Percentiles rank a stretch among this genome's conserved stretches.
Conservation (phyloP, 1,140 invertebrate genomes). For the Diorhabda elongata region DNA sequence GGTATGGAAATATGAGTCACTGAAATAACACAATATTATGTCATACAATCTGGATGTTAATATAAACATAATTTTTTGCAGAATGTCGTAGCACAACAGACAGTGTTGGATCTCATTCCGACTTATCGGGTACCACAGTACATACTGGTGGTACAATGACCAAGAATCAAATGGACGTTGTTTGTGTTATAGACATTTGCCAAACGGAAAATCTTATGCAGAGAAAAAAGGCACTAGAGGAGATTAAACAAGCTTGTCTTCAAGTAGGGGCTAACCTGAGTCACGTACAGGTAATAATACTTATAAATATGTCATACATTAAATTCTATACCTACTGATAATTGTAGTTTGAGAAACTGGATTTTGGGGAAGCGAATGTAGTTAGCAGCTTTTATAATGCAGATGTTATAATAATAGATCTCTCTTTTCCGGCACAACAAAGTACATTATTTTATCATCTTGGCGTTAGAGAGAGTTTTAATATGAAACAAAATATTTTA, state of each 20-base stretch:
- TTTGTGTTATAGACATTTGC: constrained; percentile 78
- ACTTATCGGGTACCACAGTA: constrained; percentile 64
- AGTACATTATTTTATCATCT: constrained; percentile 93
- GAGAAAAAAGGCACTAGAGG: constrained; percentile 76
- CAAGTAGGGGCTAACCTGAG: constrained; percentile 75
- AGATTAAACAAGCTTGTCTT: constrained; percentile 75
- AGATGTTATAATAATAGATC: constrained; percentile 94
- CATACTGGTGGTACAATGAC: constrained; percentile 47
- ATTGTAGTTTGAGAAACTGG: constrained; percentile 77
- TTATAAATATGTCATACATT: constrained; percentile 1
- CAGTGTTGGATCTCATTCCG: constrained; percentile 67
- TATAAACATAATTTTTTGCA: constrained; percentile 34
- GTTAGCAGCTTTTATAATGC: constrained; percentile 92
- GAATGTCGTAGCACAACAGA: constrained; percentile 64
- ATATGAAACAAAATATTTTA: constrained; percentile 97
- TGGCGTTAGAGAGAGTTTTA: constrained; percentile 95
- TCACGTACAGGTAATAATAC: constrained; percentile 67
- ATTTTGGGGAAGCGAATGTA: constrained; percentile 82
- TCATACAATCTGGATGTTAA: constrained; percentile 27
- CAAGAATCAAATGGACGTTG: constrained; percentile 80
- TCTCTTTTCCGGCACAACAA: constrained; percentile 86
- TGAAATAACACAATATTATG: constrained; percentile 30
- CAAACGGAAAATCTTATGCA: constrained; percentile 67
- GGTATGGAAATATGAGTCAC: constrained; percentile 37
- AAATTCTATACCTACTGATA: neutral